Percentiles rank a stretch among this genome's conserved stretches.
Evolutionary conservation across 1,140 invertebrate genomes (phyloP).

Genomic region (Aphis gossypii): DNA sequence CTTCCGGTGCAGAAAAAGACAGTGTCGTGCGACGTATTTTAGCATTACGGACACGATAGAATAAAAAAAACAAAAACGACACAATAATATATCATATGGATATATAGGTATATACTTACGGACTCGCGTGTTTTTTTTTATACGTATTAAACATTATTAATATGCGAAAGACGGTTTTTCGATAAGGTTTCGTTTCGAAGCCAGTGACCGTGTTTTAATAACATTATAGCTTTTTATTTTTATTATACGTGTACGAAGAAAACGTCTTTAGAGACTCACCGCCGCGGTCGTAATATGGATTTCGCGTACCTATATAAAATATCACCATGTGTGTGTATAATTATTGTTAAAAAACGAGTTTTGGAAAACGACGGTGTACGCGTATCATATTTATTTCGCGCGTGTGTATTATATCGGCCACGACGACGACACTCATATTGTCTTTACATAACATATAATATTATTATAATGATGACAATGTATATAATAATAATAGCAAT

Average conservation of each 20-base stretch:
- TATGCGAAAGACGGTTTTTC: not conserved
- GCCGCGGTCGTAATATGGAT: not conserved
- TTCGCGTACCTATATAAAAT: not conserved
- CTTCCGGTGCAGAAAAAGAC: not conserved
- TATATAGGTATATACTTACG: not conserved
- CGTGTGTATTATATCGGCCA: not conserved
- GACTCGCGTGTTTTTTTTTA: not conserved
- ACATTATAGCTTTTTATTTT: not conserved
- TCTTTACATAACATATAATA: not conserved
- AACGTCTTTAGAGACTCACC: not conserved
- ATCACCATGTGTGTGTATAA: not conserved
- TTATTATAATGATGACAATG: not conserved
- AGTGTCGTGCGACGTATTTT: no score
- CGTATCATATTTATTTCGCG: not conserved
- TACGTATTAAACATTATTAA: not conserved
- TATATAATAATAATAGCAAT: no score
- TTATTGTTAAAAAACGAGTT: constrained; percentile 7
- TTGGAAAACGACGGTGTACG: not conserved
- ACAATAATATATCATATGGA: not conserved
- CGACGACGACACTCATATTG: not conserved
- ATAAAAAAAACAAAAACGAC: no score
- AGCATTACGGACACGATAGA: no score
- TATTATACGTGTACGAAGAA: not conserved
- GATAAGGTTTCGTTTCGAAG: not conserved
- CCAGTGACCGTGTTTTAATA: not conserved